Conservation (phyloP, 2,113 vertebrate genomes). For the Bolborhynchus lineola region DNA sequence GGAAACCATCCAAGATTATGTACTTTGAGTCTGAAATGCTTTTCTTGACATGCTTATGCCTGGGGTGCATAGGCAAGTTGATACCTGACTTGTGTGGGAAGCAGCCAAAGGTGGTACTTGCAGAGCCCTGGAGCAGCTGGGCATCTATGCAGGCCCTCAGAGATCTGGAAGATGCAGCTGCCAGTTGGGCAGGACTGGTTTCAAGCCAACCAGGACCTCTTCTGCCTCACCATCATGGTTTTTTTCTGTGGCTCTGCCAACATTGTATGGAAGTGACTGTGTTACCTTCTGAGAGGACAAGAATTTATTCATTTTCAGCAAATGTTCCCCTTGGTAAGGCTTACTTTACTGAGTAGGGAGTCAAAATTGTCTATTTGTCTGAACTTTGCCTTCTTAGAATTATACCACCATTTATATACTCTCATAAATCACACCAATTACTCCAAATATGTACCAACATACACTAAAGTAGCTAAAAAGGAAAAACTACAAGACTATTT, state of each 20-base stretch:
- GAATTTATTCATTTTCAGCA: not conserved
- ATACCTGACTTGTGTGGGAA: not conserved
- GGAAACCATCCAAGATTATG: not conserved
- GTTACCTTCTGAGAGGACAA: not conserved
- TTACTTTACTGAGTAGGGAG: not conserved
- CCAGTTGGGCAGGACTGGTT: not conserved
- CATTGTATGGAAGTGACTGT: not conserved
- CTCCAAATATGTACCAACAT: slow-evolving; percentile 3
- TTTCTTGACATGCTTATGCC: not conserved
- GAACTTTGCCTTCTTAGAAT: not conserved
- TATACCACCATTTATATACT: not conserved
- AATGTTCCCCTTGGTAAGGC: not conserved
- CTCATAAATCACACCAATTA: slow-evolving; percentile 4
- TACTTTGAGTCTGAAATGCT: not conserved
- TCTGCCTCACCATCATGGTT: not conserved
- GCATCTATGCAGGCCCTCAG: not conserved
- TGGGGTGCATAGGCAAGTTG: not conserved
- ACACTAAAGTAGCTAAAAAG: slow-evolving; percentile 16
- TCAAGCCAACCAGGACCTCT: not conserved
- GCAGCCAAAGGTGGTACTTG: not conserved
- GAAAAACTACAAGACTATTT: slow-evolving; percentile 34
- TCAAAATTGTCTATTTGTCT: not conserved
- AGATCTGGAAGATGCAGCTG: not conserved
- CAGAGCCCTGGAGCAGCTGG: not conserved
- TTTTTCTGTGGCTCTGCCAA: not conserved